Evolutionary conservation across 2,113 vertebrate species (phyloP).

Genomic region (Mesitornis unicolor): DNA sequence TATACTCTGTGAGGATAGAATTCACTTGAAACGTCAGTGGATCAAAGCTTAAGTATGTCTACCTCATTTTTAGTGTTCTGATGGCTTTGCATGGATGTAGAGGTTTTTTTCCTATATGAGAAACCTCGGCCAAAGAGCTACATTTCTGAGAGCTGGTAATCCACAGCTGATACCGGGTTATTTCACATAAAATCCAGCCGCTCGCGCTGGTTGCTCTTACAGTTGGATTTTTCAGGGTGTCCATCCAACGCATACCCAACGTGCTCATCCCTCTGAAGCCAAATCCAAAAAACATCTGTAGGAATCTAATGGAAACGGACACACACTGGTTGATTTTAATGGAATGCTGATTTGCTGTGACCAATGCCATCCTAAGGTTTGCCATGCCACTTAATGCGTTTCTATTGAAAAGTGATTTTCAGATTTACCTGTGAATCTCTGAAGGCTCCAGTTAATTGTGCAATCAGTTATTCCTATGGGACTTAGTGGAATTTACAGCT

Average conservation of each 20-base stretch:
- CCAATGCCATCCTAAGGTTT: neutral
- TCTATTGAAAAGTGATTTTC: neutral
- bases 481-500: neutral
- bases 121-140: neutral
- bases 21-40: fast-evolving
- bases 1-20: neutral
- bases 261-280: neutral
- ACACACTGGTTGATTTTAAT: neutral
- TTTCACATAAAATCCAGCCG: neutral
- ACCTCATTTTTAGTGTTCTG: neutral
- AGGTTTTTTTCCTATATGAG: neutral
- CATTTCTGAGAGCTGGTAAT: neutral
- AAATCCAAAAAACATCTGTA: fast-evolving
- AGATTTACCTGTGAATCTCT: neutral
- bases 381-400: neutral
- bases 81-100: neutral
- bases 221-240: neutral
- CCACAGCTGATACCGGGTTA: neutral
- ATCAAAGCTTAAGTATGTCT: neutral
- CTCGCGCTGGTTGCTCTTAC: neutral
- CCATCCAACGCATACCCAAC: neutral
- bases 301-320: neutral
- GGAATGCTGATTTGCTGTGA: neutral
- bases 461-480: neutral
- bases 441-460: neutral